Conservation (phyloP, 92 coral and sea anemone species). For the Paramuricea clavata region DNA sequence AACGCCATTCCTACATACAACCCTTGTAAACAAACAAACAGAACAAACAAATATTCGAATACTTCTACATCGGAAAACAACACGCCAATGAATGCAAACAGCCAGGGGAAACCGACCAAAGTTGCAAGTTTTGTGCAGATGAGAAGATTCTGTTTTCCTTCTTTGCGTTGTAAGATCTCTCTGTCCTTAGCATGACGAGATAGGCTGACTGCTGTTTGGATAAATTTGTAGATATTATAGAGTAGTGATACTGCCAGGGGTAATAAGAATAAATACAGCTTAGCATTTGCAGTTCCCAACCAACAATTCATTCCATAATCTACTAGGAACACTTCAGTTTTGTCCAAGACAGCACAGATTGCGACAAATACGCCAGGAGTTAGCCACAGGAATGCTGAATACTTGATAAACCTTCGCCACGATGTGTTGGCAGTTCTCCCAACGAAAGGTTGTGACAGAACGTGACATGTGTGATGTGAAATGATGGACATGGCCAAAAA, state of each 20-base stretch:
- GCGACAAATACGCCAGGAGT: not conserved
- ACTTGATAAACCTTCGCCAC: too few species aligned
- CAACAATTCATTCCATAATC: too few species aligned
- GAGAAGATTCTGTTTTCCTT: not conserved
- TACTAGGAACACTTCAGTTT: too few species aligned
- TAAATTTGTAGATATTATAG: too few species aligned
- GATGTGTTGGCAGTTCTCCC: not conserved
- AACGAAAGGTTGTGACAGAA: not conserved
- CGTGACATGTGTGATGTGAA: constrained; percentile 53
- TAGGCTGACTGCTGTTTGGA: too few species aligned
- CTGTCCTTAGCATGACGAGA: not conserved
- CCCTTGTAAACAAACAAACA: not conserved
- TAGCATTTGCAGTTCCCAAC: too few species aligned
- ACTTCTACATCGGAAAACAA: not conserved
- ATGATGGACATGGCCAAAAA: too few species aligned
- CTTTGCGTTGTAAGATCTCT: not conserved
- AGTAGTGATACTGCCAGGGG: too few species aligned
- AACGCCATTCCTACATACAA: not conserved
- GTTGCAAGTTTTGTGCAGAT: not conserved
- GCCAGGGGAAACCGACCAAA: constrained; percentile 9
- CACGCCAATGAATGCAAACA: not conserved
- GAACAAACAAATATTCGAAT: not conserved
- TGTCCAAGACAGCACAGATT: too few species aligned
- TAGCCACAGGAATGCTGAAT: too few species aligned
- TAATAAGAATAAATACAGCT: too few species aligned